Percentiles rank a stretch among this genome's conserved stretches.
phyloP scores from a whole-genome alignment of 2,888 invertebrate genomes.

The Amphipyra berbera region DNA sequence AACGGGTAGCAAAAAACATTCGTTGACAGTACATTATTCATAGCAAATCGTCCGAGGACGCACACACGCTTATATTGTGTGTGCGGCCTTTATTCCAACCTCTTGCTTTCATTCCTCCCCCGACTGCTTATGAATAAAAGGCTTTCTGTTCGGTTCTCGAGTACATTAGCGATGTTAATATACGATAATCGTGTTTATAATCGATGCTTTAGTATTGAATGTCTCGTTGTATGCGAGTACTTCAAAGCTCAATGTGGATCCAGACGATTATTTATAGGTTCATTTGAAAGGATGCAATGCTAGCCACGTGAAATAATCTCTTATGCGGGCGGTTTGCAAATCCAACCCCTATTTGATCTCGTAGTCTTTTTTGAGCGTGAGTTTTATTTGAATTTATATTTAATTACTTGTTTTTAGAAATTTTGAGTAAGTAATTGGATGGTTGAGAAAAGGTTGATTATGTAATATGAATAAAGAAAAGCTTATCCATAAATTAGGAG shows the following conservation, averaged over 20 bases:
- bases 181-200: slow-evolving; percentile 79
- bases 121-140: slow-evolving; percentile 75
- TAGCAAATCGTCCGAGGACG: slow-evolving; percentile 42
- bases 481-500: slow-evolving; percentile 32
- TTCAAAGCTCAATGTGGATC: slow-evolving; percentile 56
- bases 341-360: slow-evolving; percentile 52
- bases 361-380: slow-evolving; percentile 31
- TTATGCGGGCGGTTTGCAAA: slow-evolving; percentile 59
- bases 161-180: slow-evolving; percentile 85
- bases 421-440: neutral
- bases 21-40: slow-evolving; percentile 59
- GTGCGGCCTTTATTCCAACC: slow-evolving; percentile 72
- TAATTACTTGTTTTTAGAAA: slow-evolving; percentile 33
- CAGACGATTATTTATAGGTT: slow-evolving; percentile 52
- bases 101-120: slow-evolving; percentile 70
- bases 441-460: neutral
- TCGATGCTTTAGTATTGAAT: slow-evolving; percentile 76
- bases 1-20: slow-evolving; percentile 50
- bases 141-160: slow-evolving; percentile 74
- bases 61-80: slow-evolving; percentile 46
- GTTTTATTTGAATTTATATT: slow-evolving; percentile 50
- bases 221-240: slow-evolving; percentile 62
- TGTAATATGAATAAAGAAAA: slow-evolving; percentile 22
- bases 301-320: slow-evolving; percentile 60
- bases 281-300: slow-evolving; percentile 59